Conservation (phyloP, 2,113 vertebrate genomes). For the Notarius quadriscutis region DNA sequence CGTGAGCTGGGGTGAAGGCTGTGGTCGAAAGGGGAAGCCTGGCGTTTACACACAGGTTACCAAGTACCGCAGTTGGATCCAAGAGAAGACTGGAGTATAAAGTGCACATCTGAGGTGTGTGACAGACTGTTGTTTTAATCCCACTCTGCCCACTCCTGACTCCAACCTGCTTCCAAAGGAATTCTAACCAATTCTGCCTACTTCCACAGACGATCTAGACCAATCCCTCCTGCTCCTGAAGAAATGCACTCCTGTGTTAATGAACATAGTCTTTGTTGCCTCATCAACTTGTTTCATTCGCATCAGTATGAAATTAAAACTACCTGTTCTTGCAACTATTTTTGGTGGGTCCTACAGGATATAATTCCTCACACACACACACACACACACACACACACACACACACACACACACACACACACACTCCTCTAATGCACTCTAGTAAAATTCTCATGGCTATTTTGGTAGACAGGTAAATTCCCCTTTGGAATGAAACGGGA, state of each 20-base stretch:
- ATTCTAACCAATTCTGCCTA: background rate
- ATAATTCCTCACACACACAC: background rate
- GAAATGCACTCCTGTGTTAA: background rate
- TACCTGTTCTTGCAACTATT: background rate
- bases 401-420: no score
- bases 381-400: no score
- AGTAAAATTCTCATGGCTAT: background rate
- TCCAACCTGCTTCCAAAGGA: background rate
- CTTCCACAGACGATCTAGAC: background rate
- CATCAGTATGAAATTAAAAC: background rate
- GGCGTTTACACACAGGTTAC: constrained; percentile 86
- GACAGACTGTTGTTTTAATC: background rate
- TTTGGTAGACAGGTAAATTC: background rate
- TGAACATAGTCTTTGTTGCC: background rate
- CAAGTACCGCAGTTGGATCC: constrained; percentile 81
- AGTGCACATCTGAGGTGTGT: background rate
- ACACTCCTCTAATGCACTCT: background rate
- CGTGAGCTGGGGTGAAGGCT: constrained; percentile 95
- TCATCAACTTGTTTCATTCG: background rate
- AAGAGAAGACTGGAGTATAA: constrained; percentile 35
- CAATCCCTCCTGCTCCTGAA: background rate
- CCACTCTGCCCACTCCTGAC: background rate
- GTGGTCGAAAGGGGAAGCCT: constrained; percentile 86
- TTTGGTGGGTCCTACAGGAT: background rate
- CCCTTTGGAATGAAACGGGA: background rate